Conservation (phyloP, 2,888 invertebrate genomes). For the Zaprionus lineosus region DNA sequence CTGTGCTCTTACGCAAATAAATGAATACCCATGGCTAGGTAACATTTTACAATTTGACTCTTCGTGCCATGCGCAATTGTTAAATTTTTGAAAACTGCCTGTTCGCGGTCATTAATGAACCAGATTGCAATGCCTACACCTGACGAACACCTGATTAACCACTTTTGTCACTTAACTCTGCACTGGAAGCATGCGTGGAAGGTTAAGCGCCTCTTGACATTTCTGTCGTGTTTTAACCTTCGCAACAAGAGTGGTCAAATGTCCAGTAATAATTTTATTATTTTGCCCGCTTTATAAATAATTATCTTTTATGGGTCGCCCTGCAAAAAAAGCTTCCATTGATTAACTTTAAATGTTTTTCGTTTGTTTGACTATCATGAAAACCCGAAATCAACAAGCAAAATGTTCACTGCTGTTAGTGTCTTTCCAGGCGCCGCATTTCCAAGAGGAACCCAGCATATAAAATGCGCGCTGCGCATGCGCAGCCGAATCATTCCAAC, state of each 20-base stretch:
- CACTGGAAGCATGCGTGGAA: constrained; percentile 57
- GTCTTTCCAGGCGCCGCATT: constrained; percentile 56
- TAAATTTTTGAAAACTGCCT: constrained; percentile 47
- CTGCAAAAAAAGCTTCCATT: constrained; percentile 36
- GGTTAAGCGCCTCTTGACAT: constrained; percentile 76
- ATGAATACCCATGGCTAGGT: constrained; percentile 40
- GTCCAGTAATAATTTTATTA: constrained; percentile 57
- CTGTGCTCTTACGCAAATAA: constrained; percentile 58
- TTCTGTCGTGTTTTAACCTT: constrained; percentile 67
- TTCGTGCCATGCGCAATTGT: constrained; percentile 53
- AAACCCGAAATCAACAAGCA: constrained; percentile 66
- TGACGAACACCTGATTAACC: constrained; percentile 53
- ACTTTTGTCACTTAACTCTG: constrained; percentile 41
- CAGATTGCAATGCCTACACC: constrained; percentile 55
- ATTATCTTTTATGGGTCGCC: constrained; percentile 52
- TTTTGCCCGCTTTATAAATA: constrained; percentile 40
- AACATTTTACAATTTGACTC: constrained; percentile 60
- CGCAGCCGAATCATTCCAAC: constrained; percentile 74
- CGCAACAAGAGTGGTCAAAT: constrained; percentile 60
- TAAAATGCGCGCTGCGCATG: constrained; percentile 69
- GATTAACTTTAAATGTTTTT: constrained; percentile 17
- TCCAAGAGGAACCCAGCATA: constrained; percentile 72
- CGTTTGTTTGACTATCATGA: constrained; percentile 16
- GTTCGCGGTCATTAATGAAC: constrained; percentile 64
- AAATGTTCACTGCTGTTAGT: constrained; percentile 48